Evolutionary conservation across 2,888 invertebrate genomes (phyloP).

Genomic region (Epinotia brunnichana): DNA sequence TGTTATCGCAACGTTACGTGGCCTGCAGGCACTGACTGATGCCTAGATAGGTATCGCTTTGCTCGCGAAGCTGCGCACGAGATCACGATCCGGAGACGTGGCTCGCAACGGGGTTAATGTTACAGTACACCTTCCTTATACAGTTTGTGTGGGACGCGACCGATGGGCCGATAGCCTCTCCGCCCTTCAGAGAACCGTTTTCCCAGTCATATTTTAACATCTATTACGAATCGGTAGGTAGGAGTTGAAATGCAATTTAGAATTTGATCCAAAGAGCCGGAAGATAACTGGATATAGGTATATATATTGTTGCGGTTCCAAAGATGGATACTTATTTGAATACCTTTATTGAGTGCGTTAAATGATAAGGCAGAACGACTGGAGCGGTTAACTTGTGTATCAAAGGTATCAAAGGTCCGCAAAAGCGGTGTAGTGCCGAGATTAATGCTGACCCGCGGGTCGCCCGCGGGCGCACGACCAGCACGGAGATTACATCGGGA

Average conservation of each 20-base stretch:
- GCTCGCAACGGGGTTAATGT: conserved; percentile 68
- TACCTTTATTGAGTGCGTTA: conserved; percentile 15
- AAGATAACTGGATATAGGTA: neutral
- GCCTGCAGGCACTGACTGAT: conserved; percentile 29
- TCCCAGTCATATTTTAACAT: conserved; percentile 24
- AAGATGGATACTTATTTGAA: conserved; percentile 12
- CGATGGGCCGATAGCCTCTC: conserved; percentile 54
- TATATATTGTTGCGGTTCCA: conserved; percentile 4
- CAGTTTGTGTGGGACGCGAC: conserved; percentile 51
- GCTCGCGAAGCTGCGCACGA: conserved; percentile 45
- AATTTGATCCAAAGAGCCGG: neutral
- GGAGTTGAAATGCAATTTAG: conserved; percentile 5
- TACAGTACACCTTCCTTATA: conserved; percentile 63
- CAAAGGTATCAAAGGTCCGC: conserved; percentile 53
- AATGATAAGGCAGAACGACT: conserved; percentile 41
- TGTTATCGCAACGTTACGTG: conserved; percentile 37
- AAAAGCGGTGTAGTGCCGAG: conserved; percentile 55
- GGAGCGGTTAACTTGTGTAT: conserved; percentile 49
- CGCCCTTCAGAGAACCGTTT: conserved; percentile 61
- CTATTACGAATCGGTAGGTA: conserved; percentile 9
- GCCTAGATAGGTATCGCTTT: conserved; percentile 38
- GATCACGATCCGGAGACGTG: conserved; percentile 60
- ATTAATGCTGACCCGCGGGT: conserved; percentile 57
- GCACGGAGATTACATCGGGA: conserved; percentile 54
- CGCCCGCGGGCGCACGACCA: conserved; percentile 55